Percentiles rank a stretch among this genome's conserved stretches.
Conservation (phyloP, 2,888 invertebrate species). For the Nephrotoma guestfalica region DNA sequence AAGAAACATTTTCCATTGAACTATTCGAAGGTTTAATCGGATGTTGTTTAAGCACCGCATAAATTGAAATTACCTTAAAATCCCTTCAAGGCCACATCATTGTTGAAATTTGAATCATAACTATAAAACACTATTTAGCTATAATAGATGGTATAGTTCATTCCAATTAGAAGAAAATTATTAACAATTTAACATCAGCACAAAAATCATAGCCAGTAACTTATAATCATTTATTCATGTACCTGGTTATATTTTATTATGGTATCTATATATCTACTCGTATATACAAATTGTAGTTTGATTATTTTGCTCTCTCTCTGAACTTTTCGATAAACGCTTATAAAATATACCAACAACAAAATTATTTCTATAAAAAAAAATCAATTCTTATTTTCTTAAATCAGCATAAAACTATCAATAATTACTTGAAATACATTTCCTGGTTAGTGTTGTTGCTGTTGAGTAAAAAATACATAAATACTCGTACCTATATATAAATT, state of each 20-base stretch:
- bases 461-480: background rate
- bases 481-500: background rate
- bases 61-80: background rate
- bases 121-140: background rate
- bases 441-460: background rate
- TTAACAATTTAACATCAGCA: background rate
- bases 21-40: background rate
- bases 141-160: background rate
- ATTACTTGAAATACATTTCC: background rate
- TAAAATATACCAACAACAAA: background rate
- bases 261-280: background rate
- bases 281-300: background rate
- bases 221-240: background rate
- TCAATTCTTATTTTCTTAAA: background rate
- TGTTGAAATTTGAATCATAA: background rate
- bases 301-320: background rate
- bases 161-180: background rate
- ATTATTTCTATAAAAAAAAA: background rate
- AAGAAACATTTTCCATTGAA: background rate
- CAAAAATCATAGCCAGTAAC: background rate
- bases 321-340: background rate
- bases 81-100: background rate
- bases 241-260: background rate
- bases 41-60: background rate
- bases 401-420: background rate